phyloP scores from a whole-genome alignment of 2,797 vertebrate genomes.

The Limnodromus scolopaceus region DNA sequence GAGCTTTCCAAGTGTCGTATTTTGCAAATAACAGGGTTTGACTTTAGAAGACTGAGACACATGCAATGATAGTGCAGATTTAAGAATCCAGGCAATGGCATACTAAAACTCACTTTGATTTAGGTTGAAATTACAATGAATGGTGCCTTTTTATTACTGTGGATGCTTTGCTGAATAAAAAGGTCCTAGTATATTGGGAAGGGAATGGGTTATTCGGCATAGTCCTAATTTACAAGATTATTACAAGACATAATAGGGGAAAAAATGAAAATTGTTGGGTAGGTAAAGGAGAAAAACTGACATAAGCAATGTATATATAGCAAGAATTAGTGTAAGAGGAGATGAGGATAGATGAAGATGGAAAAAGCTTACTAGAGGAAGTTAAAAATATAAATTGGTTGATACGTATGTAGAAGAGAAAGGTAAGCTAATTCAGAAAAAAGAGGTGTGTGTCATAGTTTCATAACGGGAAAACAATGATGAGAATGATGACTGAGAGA shows the following conservation, averaged over 20 bases:
- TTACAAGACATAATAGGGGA: neutral
- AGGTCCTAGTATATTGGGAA: neutral
- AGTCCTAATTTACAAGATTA: neutral
- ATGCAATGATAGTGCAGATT: neutral
- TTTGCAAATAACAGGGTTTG: neutral
- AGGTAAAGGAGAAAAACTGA: neutral
- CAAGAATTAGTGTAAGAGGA: neutral
- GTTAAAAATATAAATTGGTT: neutral
- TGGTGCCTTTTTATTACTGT: neutral
- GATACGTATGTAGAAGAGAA: neutral
- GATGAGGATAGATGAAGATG: neutral
- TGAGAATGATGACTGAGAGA: neutral
- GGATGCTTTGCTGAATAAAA: neutral
- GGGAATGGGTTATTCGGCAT: neutral
- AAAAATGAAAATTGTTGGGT: neutral
- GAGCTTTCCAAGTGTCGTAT: neutral
- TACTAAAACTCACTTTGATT: neutral
- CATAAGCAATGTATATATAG: neutral
- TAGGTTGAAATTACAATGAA: neutral
- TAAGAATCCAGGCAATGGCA: neutral
- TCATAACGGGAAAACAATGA: neutral
- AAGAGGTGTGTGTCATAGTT: neutral
- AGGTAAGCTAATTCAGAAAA: neutral
- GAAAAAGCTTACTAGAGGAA: neutral
- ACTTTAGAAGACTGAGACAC: neutral